These are phyloP conservation scores for Heteronetta atricapilla DNA, from an alignment of 2,113 vertebrate species.

Conservation along the genomic window DNA sequence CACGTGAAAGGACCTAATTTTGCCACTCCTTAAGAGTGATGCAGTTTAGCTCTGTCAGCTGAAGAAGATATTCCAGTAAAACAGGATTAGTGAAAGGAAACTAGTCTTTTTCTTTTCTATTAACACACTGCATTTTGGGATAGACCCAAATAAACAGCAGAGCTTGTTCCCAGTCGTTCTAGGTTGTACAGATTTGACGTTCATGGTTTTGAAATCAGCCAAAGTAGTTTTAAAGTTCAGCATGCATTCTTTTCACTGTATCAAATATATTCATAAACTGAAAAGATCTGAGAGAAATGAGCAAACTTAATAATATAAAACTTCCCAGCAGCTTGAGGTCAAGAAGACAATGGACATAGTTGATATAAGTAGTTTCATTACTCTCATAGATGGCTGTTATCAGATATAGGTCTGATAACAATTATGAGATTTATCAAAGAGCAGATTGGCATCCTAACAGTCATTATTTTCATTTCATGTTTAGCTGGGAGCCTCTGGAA, in stretches of 20 bases:
- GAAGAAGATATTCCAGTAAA: background rate
- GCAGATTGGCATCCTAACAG: constrained; percentile 40
- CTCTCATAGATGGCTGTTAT: background rate
- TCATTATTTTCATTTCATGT: constrained; percentile 58
- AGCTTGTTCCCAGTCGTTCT: background rate
- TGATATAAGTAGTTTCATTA: constrained; percentile 5
- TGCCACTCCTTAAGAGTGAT: background rate
- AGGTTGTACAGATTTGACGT: background rate
- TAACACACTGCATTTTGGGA: background rate
- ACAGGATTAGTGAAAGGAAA: background rate
- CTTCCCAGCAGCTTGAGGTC: background rate
- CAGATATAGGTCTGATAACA: constrained; percentile 38
- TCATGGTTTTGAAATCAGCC: background rate
- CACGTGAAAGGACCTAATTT: background rate
- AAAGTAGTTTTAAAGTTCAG: background rate
- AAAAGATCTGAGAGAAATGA: background rate
- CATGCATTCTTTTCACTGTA: background rate
- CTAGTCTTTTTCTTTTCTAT: background rate
- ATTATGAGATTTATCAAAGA: constrained; percentile 61
- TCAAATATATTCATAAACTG: background rate
- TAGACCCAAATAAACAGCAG: background rate
- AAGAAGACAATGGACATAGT: background rate
- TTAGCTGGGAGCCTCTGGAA: constrained; percentile 39
- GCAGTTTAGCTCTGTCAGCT: background rate
- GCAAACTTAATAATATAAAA: background rate